Evolutionary conservation across 2,888 invertebrate species (phyloP).

Genomic region (Brassicogethes aeneus): DNA sequence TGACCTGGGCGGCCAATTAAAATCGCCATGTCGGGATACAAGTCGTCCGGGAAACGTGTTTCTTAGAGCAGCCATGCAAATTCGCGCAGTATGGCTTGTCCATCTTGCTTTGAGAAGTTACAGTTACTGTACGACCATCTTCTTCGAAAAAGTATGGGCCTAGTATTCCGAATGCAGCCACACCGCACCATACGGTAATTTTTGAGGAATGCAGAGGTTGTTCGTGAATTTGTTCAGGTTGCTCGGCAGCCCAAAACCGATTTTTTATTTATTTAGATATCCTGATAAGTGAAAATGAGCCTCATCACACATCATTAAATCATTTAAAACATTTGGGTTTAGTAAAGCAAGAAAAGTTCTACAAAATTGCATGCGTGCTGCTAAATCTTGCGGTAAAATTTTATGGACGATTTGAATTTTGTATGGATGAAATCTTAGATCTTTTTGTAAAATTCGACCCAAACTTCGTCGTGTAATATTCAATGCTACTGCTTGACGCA

Average conservation of each 20-base stretch:
- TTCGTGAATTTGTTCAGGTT: slow-evolving; percentile 13
- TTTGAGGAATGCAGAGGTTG: slow-evolving; percentile 11
- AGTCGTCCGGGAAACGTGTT: slow-evolving; percentile 4
- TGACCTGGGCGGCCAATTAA: no score
- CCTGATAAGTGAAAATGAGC: slow-evolving; percentile 12
- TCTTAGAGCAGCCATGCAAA: slow-evolving; percentile 3
- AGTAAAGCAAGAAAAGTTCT: slow-evolving; percentile 3
- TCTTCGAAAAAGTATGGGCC: slow-evolving; percentile 23
- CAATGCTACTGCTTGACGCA: no score
- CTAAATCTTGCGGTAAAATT: no score
- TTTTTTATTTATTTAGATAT: slow-evolving; percentile 16
- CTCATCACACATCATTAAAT: slow-evolving; percentile 9
- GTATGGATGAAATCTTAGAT: no score
- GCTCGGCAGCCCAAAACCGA: slow-evolving; percentile 13
- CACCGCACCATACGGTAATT: slow-evolving; percentile 11
- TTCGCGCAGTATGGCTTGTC: no score
- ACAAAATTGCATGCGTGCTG: slow-evolving; percentile 8
- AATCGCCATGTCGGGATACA: no score
- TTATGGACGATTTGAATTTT: no score
- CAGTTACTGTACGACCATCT: no score
- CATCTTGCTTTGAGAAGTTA: no score
- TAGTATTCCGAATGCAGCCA: slow-evolving; percentile 6
- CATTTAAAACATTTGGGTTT: no score
- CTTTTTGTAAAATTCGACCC: no score
- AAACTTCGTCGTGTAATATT: no score